Evolutionary conservation across 2,113 vertebrate genomes (phyloP), one percentile per base, ranked within the genome.

Genomic region (Muntiacus reevesi): DNA sequence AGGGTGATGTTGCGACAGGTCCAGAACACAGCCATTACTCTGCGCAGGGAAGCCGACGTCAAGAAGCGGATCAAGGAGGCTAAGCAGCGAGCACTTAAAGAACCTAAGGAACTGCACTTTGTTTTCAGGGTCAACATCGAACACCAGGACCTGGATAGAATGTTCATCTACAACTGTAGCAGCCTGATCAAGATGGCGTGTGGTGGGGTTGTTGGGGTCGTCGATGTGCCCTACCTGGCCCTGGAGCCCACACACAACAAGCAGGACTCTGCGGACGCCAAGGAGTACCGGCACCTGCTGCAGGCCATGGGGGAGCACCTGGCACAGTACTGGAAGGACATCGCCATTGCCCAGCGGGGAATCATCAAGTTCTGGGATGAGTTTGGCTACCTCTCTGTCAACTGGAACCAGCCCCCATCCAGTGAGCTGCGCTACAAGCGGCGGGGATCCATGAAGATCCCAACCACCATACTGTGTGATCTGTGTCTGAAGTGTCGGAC

Each of bases 341-440:
- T 99, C 59, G 99, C 99, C 84, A 99, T 13, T 50, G 99, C 99
- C 96, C 99, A 99, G 98, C 99, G 99, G 98, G 99, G 99, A 85
- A 99, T 99, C 83, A 98, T 99, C 96, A 99, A 99, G 97, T 99
- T 99, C 98, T 99, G 99, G 99, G 99, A 99, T 99, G 99, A 99
- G 97, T 99, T 99, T 99, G 99, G 99, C 83, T 99, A 99, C 97
- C 98, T 99, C 85, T 99, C 99, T 52, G 99, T 99, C 98, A 99
- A 99, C 98, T 99, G 99, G 99, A 99, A 99, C 98, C 99, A 99
- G 83, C 99, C 99, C 14, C 99, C 99, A 0, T 99, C 99, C 28
- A 98, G 98, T 50, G 99, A 99, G n/a, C 81, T 99, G 50, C 99
- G 99, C 97, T 99, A 99, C 97, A 99, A 99, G 96, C 99, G 99